phyloP scores from a whole-genome alignment of 2,797 vertebrate species.

The Pogoniulus pusillus region DNA sequence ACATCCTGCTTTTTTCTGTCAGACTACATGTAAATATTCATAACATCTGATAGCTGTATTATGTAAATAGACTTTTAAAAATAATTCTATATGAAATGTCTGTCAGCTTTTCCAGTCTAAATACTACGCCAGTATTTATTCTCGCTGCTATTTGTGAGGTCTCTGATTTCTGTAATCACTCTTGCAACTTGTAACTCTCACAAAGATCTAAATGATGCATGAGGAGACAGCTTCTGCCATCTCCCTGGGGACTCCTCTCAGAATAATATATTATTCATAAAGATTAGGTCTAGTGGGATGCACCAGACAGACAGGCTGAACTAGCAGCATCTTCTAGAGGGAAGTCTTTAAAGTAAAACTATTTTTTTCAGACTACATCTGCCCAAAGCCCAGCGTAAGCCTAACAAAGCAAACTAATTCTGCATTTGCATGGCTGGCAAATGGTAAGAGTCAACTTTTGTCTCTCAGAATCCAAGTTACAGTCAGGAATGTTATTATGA shows the following conservation, averaged over 20 bases:
- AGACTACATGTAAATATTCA: not conserved
- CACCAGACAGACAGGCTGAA: not conserved
- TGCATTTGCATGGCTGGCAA: not conserved
- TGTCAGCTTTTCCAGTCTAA: constrained; percentile 15
- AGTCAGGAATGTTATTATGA: not conserved
- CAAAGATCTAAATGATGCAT: not conserved
- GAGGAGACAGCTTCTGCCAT: not conserved
- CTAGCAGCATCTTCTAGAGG: not conserved
- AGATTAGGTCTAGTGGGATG: not conserved
- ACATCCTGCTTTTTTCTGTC: not conserved
- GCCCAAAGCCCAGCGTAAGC: not conserved
- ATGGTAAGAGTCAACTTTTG: not conserved
- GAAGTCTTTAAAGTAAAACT: not conserved
- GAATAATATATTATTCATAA: not conserved
- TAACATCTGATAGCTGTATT: not conserved
- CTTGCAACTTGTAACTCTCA: not conserved
- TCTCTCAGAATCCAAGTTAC: not conserved
- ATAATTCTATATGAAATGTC: constrained; percentile 15
- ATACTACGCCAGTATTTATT: constrained; percentile 19
- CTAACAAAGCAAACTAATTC: not conserved
- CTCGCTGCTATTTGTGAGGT: not conserved
- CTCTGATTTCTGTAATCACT: not conserved
- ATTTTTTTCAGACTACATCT: not conserved
- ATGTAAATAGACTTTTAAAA: not conserved
- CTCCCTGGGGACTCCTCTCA: not conserved